phyloP scores from a whole-genome alignment of 1,140 invertebrate species.

The Eubasilissa regina region DNA sequence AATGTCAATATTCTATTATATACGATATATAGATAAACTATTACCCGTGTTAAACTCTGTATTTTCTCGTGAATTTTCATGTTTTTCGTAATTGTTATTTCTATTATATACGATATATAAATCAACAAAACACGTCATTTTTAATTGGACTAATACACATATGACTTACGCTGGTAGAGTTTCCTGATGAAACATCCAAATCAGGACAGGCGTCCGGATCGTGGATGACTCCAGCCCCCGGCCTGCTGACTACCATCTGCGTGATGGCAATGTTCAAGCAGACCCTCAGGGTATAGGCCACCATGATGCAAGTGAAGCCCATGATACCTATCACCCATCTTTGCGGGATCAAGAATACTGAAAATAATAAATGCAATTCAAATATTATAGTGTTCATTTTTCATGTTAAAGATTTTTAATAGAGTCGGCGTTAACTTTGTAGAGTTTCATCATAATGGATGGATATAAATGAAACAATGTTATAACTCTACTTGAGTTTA shows the following conservation, averaged over 20 bases:
- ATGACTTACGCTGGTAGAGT: slow-evolving; percentile 39
- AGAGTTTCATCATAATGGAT: too few species aligned
- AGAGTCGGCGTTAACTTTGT: too few species aligned
- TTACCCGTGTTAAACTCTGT: too few species aligned
- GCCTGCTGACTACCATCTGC: slow-evolving; percentile 80
- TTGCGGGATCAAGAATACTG: slow-evolving; percentile 78
- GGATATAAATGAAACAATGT: too few species aligned
- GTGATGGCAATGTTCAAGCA: slow-evolving; percentile 92
- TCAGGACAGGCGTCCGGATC: slow-evolving; percentile 66
- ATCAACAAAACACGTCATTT: neutral
- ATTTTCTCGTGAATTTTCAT: too few species aligned
- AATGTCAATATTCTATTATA: too few species aligned
- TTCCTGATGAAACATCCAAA: slow-evolving; percentile 12
- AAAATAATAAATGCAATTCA: slow-evolving; percentile 18
- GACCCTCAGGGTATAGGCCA: slow-evolving; percentile 89
- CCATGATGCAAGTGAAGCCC: slow-evolving; percentile 86
- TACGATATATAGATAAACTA: too few species aligned
- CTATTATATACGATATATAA: too few species aligned
- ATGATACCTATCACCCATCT: slow-evolving; percentile 84
- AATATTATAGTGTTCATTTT: too few species aligned
- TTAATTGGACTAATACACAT: neutral
- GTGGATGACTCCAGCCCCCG: slow-evolving; percentile 62
- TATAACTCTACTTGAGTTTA: too few species aligned
- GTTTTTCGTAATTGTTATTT: too few species aligned
- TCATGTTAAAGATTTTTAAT: too few species aligned